Percentiles rank a stretch among this genome's conserved stretches.
phyloP scores from a whole-genome alignment of 2,113 vertebrate genomes.

The Dasyurus viverrinus region DNA sequence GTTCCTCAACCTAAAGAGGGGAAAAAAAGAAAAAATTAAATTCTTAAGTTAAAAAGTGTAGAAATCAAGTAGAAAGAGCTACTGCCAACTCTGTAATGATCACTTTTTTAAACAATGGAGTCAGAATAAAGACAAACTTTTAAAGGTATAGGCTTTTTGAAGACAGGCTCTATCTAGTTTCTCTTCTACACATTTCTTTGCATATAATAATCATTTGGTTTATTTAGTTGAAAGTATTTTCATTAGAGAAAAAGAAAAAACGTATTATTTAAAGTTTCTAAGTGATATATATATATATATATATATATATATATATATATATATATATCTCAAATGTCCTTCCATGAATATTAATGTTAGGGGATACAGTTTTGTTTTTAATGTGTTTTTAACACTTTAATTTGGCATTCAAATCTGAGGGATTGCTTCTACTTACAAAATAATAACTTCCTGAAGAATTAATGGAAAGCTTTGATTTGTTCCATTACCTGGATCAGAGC shows the following conservation, averaged over 20 bases:
- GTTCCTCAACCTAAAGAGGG: slow-evolving; percentile 92
- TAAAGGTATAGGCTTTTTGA: neutral
- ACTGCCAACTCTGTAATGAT: slow-evolving; percentile 1
- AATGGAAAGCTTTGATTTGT: neutral
- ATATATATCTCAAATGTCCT: slow-evolving; percentile 16
- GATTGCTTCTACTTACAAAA: neutral
- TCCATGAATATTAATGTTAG: slow-evolving; percentile 24
- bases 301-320: too few species aligned
- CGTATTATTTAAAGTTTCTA: slow-evolving; percentile 25
- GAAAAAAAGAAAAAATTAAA: slow-evolving; percentile 32
- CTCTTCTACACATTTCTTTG: neutral
- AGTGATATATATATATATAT: neutral
- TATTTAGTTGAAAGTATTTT: neutral
- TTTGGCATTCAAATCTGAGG: neutral
- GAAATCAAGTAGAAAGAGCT: neutral
- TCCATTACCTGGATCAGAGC: slow-evolving; percentile 94
- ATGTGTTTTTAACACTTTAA: slow-evolving; percentile 26
- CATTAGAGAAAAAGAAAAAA: slow-evolving; percentile 16
- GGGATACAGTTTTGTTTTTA: slow-evolving; percentile 20
- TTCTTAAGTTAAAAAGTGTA: neutral
- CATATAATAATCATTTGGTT: neutral
- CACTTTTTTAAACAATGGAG: neutral
- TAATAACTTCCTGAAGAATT: slow-evolving; percentile 48
- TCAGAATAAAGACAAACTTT: neutral
- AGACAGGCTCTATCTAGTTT: neutral